Evolutionary conservation across 1,140 invertebrate genomes (phyloP).

Genomic region (Drosophila bocki): DNA sequence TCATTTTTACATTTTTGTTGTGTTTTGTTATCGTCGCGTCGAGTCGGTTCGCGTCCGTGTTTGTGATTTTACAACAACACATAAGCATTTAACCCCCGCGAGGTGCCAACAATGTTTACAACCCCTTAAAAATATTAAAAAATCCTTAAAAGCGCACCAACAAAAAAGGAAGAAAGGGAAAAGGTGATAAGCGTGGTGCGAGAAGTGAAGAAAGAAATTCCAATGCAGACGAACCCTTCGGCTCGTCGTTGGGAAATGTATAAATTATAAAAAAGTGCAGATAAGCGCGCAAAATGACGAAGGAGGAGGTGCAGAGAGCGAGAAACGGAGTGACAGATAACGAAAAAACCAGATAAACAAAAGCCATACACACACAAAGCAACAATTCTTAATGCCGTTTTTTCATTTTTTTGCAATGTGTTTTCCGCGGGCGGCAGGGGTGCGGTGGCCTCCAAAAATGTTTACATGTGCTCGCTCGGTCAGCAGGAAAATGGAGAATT

Average conservation of each 20-base stretch:
- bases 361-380: constrained; percentile 39
- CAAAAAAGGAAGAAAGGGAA: constrained; percentile 4
- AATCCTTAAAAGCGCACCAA: not conserved
- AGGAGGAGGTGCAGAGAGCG: constrained; percentile 27
- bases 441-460: constrained; percentile 51
- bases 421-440: not conserved
- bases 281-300: constrained; percentile 73
- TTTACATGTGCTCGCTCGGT: constrained; percentile 66
- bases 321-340: constrained; percentile 59
- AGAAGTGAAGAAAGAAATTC: constrained; percentile 60
- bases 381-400: constrained; percentile 63
- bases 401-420: constrained; percentile 56
- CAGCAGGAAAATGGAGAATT: constrained; percentile 72
- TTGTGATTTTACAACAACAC: constrained; percentile 1
- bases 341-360: constrained; percentile 71
- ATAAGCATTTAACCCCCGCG: constrained; percentile 25
- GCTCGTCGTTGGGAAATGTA: constrained; percentile 50
- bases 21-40: constrained; percentile 19
- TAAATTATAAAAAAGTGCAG: constrained; percentile 59
- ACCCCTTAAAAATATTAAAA: not conserved
- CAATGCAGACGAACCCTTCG: constrained; percentile 63
- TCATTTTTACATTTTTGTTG: constrained; percentile 25
- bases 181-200: constrained; percentile 47
- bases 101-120: constrained; percentile 23
- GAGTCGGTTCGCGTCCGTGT: constrained; percentile 8